Base-by-base conservation (phyloP, 2,797 vertebrate species). In the Brotula barbata region DNA sequence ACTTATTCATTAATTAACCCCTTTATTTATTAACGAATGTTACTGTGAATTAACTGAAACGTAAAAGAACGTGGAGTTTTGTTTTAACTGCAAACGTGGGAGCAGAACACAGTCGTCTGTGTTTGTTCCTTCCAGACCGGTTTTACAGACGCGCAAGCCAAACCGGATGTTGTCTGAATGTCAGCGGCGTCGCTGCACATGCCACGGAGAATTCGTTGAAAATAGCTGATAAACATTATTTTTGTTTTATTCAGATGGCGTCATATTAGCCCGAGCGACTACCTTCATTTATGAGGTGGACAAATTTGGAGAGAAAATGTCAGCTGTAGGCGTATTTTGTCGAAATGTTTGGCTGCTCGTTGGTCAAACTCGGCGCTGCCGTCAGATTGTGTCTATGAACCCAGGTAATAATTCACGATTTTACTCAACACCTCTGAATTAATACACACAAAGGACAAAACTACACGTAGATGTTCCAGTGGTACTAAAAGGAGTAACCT, bases 81-180 rank as follows among this genome's bases (percentile, higher is more conserved):
- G n/a, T n/a, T n/a, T n/a, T n/a, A n/a, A n/a, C n/a, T n/a, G n/a
- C n/a, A n/a, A n/a, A n/a, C 8, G 25, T 28, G 25, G 25, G 46
- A 25, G 12, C 49, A 73, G 85, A 86, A 82, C 71, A 0, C 15
- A 6, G 11, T 15, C 1, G 0, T 10, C 5, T 14, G 0, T 0
- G 1, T 39, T 40, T 63, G 83, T 85, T 87, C 72, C 78, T 7
- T 2, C 8, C 51, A 1, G 83, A 12, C 40, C 9, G 7, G 13
- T 64, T 69, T 0, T 37, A 0, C 12, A 6, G 67, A 21, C 10
- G 31, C 64, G 66, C 69, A 17, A 1, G 11, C 14, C 4, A 15
- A 58, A 52, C 62, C 82, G 85, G 86, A 90, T 73, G 73, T 86
- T 76, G 46, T 76, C 36, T 19, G 63, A 81, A 87, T 76, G 80